Evolutionary conservation across 2,888 invertebrate species (phyloP), one percentile per base, ranked within the genome.

Genomic region (Chrysolina oricalcia): DNA sequence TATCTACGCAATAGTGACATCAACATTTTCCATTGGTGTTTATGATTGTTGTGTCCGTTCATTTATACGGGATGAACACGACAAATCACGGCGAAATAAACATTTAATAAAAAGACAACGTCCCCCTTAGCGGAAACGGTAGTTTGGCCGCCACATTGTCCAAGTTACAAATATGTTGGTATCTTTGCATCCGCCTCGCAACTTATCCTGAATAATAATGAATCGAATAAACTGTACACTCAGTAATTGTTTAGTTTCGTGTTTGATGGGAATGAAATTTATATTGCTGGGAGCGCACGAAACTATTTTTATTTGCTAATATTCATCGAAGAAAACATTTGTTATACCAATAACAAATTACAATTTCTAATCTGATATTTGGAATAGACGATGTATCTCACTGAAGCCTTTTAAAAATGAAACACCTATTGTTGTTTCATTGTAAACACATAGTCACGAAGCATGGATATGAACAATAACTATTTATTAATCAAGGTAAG

Each of bases 121-220:
- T 59, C 59, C 35, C 59, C 27, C 59, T 35, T 43, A 72, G 41
- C 75, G 75, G 75, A 75, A 75, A 75, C 65, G 69, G 83, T 84
- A 82, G 85, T 85, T 86, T 74, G 86, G 85, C 84, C 83, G 84
- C 85, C 84, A 83, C 84, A 80, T 82, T 84, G 85, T 85, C 84
- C 86, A 85, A 85, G 85, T 85, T 84, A 85, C 85, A 84, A 84
- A 85, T 85, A 84, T 83, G 83, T 86, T 80, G 83, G 83, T 85
- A 85, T 85, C 84, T 86, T 85, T 78, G 85, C 85, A 86, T 86
- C 86, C 86, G 85, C 81, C 81, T 83, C 79, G 80, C 80, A 81
- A 83, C 85, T 76, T 78, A 82, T 81, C 80, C 82, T 83, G 86
- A 86, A 86, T 86, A 84, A 84, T 86, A 86, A 86, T 86, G 59